These are phyloP conservation scores for Copidosoma floridanum DNA, from an alignment of 1,140 invertebrate species.

Conservation along the genomic window DNA sequence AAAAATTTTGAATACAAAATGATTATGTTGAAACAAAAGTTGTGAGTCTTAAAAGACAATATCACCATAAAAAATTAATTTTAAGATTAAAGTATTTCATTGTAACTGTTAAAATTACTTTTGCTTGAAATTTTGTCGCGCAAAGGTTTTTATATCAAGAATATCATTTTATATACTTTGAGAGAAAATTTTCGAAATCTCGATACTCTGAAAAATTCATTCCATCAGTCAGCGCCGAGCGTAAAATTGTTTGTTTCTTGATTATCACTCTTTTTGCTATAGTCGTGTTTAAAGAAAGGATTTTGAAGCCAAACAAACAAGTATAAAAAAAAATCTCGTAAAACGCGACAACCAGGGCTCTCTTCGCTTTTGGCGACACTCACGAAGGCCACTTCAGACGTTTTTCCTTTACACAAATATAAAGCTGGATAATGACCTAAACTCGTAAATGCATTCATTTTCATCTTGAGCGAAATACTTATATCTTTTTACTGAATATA, in stretches of 20 bases:
- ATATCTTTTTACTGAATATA: slow-evolving; percentile 26
- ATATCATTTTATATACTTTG: slow-evolving; percentile 48
- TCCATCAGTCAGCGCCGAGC: slow-evolving; percentile 8
- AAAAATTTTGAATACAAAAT: too few species aligned
- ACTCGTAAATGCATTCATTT: slow-evolving; percentile 27
- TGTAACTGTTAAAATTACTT: slow-evolving; percentile 13
- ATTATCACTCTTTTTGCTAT: slow-evolving; percentile 16
- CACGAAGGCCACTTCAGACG: slow-evolving; percentile 53
- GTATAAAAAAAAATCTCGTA: slow-evolving; percentile 34
- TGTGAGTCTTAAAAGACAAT: not conserved
- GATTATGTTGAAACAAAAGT: not conserved
- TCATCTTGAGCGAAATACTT: slow-evolving; percentile 24
- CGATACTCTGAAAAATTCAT: slow-evolving; percentile 7
- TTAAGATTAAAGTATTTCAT: not conserved
- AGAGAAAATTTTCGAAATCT: slow-evolving; percentile 17
- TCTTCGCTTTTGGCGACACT: slow-evolving; percentile 42
- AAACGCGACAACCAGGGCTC: slow-evolving; percentile 28
- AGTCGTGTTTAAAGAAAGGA: slow-evolving; percentile 13
- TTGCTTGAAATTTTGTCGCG: slow-evolving; percentile 41
- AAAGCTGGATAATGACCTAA: slow-evolving; percentile 35
- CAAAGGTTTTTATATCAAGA: slow-evolving; percentile 57
- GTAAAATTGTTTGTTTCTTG: slow-evolving; percentile 10
- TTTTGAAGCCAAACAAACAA: slow-evolving; percentile 10
- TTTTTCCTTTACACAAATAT: slow-evolving; percentile 48
- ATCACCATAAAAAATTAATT: not conserved